Conservation (phyloP, 1,140 invertebrate species). For the Dinoponera quadriceps region DNA sequence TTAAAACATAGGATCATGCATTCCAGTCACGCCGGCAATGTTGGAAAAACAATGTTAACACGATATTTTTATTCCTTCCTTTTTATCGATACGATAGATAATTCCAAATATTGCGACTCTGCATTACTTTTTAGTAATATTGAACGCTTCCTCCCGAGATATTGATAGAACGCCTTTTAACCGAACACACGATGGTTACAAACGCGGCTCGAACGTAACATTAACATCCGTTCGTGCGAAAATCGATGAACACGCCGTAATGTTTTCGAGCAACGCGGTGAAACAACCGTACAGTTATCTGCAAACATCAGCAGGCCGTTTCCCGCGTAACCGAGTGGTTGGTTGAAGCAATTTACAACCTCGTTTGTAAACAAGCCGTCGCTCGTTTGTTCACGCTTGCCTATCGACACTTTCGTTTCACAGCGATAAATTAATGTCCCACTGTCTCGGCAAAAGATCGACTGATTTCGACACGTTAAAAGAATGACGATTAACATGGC, state of each 20-base stretch:
- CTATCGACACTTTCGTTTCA: slow-evolving; percentile 61
- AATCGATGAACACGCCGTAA: slow-evolving; percentile 68
- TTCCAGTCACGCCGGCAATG: neutral
- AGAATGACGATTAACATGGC: no score
- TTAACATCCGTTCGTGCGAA: slow-evolving; percentile 68
- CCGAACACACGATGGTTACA: slow-evolving; percentile 38
- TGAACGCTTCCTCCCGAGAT: neutral
- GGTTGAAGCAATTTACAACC: slow-evolving; percentile 72
- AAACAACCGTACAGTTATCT: slow-evolving; percentile 64
- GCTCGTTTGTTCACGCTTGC: slow-evolving; percentile 66
- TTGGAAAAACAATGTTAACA: neutral
- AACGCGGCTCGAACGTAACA: slow-evolving; percentile 35
- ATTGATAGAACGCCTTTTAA: slow-evolving; percentile 13
- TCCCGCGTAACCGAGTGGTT: slow-evolving; percentile 67
- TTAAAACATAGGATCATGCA: neutral
- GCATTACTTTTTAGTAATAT: neutral
- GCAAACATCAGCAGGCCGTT: slow-evolving; percentile 67
- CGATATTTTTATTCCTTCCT: neutral
- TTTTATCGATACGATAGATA: no score
- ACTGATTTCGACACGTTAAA: slow-evolving; percentile 1
- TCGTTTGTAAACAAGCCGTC: slow-evolving; percentile 70
- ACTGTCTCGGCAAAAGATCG: slow-evolving; percentile 15
- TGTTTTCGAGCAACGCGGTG: slow-evolving; percentile 65
- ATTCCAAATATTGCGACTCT: neutral
- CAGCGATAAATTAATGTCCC: slow-evolving; percentile 60